These are phyloP conservation scores for Sitta carolinensis DNA, from an alignment of 2,797 vertebrate genomes.

Conservation along the genomic window DNA sequence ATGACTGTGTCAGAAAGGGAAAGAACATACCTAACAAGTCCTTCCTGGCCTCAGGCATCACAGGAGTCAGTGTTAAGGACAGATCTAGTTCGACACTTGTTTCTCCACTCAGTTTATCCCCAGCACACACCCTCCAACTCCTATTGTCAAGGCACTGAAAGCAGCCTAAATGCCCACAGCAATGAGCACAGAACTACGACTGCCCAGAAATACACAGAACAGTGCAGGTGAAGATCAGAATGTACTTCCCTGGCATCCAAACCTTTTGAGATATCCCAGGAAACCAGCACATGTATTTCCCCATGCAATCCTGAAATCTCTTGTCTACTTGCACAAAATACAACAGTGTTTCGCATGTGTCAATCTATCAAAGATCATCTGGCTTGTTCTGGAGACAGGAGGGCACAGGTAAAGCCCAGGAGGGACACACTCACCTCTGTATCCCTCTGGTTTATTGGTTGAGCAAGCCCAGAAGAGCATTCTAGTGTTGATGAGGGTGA, in stretches of 20 bases:
- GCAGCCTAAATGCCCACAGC: neutral
- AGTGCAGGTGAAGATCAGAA: neutral
- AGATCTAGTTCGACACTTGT: neutral
- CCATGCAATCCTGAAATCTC: neutral
- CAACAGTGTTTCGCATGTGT: neutral
- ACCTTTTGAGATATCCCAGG: neutral
- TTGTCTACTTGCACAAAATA: neutral
- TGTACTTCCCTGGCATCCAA: neutral
- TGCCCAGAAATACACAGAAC: neutral
- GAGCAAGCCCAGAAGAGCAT: constrained; percentile 99
- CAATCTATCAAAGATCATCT: neutral
- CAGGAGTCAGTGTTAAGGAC: neutral
- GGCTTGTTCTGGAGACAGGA: neutral
- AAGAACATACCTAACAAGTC: neutral
- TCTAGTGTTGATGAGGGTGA: constrained; percentile 93
- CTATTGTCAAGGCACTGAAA: neutral
- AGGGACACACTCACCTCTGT: constrained; percentile 85
- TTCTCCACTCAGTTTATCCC: neutral
- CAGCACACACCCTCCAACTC: neutral
- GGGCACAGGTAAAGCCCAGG: neutral
- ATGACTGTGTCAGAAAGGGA: neutral
- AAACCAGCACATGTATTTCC: neutral
- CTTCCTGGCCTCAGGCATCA: neutral
- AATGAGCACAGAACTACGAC: neutral
- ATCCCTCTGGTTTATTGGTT: constrained; percentile 96